phyloP scores from a whole-genome alignment of 2,888 invertebrate species.

The Andrena fulva region DNA sequence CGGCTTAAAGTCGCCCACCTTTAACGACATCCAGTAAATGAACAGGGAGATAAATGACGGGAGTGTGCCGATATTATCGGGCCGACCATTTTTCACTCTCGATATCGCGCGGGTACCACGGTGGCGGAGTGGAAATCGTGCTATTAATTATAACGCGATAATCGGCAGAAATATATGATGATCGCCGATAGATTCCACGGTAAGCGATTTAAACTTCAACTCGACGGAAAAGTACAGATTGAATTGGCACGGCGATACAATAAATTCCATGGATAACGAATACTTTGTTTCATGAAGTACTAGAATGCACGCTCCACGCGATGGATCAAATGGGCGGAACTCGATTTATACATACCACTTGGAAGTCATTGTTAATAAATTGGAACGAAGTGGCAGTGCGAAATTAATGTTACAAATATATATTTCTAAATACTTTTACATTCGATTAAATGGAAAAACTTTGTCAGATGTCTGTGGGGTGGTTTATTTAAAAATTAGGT shows the following conservation, averaged over 20 bases:
- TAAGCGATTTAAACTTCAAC: slow-evolving; percentile 35
- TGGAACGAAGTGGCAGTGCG: neutral
- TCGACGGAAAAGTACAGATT: slow-evolving; percentile 21
- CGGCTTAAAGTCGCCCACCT: slow-evolving; percentile 59
- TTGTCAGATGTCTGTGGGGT: neutral
- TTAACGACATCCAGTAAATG: slow-evolving; percentile 67
- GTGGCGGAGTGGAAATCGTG: slow-evolving; percentile 49
- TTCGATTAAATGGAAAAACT: no score
- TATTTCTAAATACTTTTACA: no score
- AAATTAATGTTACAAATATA: no score
- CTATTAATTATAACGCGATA: slow-evolving; percentile 68
- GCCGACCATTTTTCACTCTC: slow-evolving; percentile 67
- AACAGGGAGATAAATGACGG: slow-evolving; percentile 67
- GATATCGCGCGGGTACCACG: slow-evolving; percentile 53
- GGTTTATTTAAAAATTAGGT: no score
- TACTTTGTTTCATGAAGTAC: slow-evolving; percentile 13
- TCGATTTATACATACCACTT: neutral
- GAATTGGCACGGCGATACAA: slow-evolving; percentile 21
- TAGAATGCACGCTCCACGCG: neutral
- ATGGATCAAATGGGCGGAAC: neutral
- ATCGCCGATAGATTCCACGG: slow-evolving; percentile 39
- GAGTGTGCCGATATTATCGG: slow-evolving; percentile 69
- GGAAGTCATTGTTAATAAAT: neutral
- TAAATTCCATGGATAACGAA: slow-evolving; percentile 4
- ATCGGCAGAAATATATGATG: slow-evolving; percentile 63